These are phyloP conservation scores for Etia nguti DNA, from an alignment of 2,113 vertebrate species.

Conservation along the genomic window DNA sequence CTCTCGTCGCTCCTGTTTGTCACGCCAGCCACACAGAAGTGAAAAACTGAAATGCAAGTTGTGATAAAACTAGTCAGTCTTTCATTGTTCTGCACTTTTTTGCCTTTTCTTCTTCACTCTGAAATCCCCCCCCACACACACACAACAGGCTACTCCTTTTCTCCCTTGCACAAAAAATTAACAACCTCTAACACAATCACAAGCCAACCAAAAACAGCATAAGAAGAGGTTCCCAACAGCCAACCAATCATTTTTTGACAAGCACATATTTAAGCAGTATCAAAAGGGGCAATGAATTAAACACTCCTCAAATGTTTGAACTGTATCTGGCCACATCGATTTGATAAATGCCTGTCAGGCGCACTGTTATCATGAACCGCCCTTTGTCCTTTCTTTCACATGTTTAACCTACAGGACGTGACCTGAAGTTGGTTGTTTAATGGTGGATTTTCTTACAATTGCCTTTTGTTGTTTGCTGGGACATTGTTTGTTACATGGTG, in stretches of 20 bases:
- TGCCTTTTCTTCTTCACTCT: not conserved
- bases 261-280: not conserved
- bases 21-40: not conserved
- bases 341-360: not conserved
- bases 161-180: not conserved
- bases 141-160: not conserved
- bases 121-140: rapidly evolving
- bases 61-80: not conserved
- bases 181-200: not conserved
- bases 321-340: not conserved
- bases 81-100: not conserved
- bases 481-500: not conserved
- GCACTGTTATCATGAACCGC: not conserved
- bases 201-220: not conserved
- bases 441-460: constrained; percentile 2
- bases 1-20: not conserved
- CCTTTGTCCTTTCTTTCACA: not conserved
- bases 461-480: not conserved
- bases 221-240: not conserved
- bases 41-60: not conserved
- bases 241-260: not conserved
- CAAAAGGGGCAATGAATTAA: not conserved
- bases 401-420: not conserved
- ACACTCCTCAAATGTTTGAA: not conserved
- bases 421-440: constrained; percentile 2